These are phyloP conservation scores for Myodes glareolus DNA, from an alignment of 2,113 vertebrate genomes.

Conservation along the genomic window DNA sequence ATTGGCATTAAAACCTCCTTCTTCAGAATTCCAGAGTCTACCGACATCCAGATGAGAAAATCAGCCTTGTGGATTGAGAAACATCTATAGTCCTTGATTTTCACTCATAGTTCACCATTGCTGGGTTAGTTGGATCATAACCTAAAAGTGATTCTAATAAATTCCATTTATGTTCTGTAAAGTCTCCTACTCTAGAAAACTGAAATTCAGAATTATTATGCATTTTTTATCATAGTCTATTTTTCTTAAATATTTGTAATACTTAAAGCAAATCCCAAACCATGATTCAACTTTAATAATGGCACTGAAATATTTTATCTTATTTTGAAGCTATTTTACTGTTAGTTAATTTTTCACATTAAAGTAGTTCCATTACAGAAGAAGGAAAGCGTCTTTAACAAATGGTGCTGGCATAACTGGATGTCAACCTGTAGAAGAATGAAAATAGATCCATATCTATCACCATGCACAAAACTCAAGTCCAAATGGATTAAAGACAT, in stretches of 20 bases:
- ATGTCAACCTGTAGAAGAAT: no score
- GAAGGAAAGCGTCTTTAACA: no score
- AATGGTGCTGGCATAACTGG: no score
- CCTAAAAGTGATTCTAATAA: neutral
- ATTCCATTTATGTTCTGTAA: no score
- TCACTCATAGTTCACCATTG: neutral
- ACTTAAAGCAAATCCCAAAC: neutral
- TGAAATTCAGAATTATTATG: no score
- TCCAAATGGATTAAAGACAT: no score
- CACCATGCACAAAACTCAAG: no score
- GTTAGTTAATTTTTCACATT: neutral
- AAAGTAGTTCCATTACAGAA: neutral
- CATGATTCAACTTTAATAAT: neutral
- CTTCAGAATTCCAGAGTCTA: no score
- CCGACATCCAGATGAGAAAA: no score
- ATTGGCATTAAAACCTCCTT: no score
- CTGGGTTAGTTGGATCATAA: neutral
- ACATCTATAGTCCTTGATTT: neutral
- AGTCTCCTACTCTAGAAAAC: no score
- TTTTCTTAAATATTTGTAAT: neutral
- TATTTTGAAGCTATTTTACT: neutral
- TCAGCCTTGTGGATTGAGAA: neutral
- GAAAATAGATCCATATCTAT: no score
- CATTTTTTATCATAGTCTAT: neutral
- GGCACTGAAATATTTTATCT: neutral